Base-by-base conservation (phyloP, 2,113 vertebrate genomes). In the Symphodus melops region DNA sequence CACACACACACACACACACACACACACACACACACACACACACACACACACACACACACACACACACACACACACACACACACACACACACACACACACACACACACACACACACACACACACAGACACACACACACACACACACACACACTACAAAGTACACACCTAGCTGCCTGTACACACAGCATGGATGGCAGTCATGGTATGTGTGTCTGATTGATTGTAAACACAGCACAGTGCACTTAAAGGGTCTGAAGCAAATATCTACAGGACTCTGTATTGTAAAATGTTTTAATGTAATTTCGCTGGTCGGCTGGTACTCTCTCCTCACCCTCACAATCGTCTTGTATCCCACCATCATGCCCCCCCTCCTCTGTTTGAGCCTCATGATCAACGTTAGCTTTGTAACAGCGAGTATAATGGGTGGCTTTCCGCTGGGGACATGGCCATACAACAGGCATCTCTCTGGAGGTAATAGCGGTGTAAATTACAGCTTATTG, bases 401-500 rank as follows among this genome's bases (percentile, higher is more conserved):
- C 82, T 82, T 86, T 85, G 85, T 87, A 44, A 76, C 79, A 37
- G 72, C 9, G 14, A 72, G 77, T 13, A 90, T 89, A 90, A 92
- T 88, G 85, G 79, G 67, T 69, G 69, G 68, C 78, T 86, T 88
- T 88, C 85, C 77, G 77, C 75, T 44, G 49, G 79, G 82, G 82
- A 85, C 62, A 7, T 23, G 46, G 64, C 79, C 64, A 73, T 41
- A 92, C 82, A 92, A 92, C 86, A 78, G 82, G 55, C 82, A 59
- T 88, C 85, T 91, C 87, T 90, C 84, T 88, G 81, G 86, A 86
- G 85, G 82, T 90, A 91, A 91, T 89, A 81, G 82, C 49, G 57
- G 90, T 86, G 88, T 94, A 85, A 92, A 93, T 91, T 87, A 91
- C 87, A 89, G 84, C 88, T 92, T 91, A 94, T 93, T 91, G 90